Conservation (phyloP, 2,888 invertebrate genomes). For the Drosophila subquinaria region DNA sequence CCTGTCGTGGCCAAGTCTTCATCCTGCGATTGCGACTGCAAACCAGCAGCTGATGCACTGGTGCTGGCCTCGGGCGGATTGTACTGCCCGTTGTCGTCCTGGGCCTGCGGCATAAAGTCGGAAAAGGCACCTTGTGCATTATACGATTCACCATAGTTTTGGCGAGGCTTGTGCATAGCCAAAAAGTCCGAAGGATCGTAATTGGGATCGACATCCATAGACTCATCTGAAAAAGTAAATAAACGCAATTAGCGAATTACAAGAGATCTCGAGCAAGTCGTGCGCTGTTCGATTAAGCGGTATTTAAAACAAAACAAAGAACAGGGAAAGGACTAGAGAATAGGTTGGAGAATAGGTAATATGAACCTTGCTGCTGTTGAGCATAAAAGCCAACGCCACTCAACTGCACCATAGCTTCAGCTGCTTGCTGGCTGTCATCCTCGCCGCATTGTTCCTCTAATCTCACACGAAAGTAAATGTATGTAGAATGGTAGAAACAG, state of each 20-base stretch:
- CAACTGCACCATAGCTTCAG: constrained; percentile 92
- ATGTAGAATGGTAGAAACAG: constrained; percentile 45
- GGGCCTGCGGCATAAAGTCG: constrained; percentile 67
- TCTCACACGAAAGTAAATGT: constrained; percentile 39
- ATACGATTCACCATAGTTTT: constrained; percentile 48
- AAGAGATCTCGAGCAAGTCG: background rate
- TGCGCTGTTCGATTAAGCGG: constrained; percentile 24
- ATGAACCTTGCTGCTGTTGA: constrained; percentile 85
- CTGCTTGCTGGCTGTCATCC: constrained; percentile 90
- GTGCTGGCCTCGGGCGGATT: constrained; percentile 58
- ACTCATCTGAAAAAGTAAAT: constrained; percentile 87
- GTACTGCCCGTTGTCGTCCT: constrained; percentile 70
- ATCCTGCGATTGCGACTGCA: constrained; percentile 34
- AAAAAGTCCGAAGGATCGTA: constrained; percentile 95
- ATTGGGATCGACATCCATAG: constrained; percentile 91
- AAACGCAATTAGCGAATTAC: constrained; percentile 1
- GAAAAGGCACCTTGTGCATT: constrained; percentile 56
- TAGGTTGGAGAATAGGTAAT: constrained; percentile 36
- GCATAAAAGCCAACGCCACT: constrained; percentile 89
- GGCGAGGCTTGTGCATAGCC: constrained; percentile 86
- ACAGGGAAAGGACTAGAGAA: constrained; percentile 19
- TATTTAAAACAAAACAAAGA: constrained; percentile 14
- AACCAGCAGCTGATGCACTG: constrained; percentile 51
- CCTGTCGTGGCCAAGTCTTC: constrained; percentile 80
- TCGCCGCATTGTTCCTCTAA: constrained; percentile 86